phyloP scores from a whole-genome alignment of 2,888 invertebrate genomes.

The Polyploca ridens region DNA sequence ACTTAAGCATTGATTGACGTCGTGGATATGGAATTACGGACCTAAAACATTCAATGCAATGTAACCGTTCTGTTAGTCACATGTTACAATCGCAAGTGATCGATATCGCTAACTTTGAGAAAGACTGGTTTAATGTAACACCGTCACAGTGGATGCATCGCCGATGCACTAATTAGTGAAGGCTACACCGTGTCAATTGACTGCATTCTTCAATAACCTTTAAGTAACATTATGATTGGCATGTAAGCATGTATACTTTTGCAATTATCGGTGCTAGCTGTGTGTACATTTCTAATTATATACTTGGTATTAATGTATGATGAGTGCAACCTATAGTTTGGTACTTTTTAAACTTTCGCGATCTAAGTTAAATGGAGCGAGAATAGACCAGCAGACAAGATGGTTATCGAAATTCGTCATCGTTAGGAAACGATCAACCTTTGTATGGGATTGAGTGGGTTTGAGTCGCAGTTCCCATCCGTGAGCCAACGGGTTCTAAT shows the following conservation, averaged over 20 bases:
- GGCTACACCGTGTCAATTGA: neutral
- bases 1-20: too few relatives aligned
- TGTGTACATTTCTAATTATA: neutral
- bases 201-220: slow-evolving; percentile 8
- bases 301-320: neutral
- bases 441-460: too few relatives aligned
- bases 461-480: too few relatives aligned
- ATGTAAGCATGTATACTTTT: neutral
- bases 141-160: neutral
- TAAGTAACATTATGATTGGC: slow-evolving; percentile 3
- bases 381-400: too few relatives aligned
- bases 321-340: neutral
- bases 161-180: neutral
- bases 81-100: neutral
- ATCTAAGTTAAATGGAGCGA: too few relatives aligned
- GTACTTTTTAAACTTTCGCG: too few relatives aligned
- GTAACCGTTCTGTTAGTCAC: neutral
- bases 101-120: neutral
- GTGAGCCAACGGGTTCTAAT: too few relatives aligned
- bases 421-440: too few relatives aligned
- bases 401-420: too few relatives aligned
- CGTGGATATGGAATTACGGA: too few relatives aligned
- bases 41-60: too few relatives aligned
- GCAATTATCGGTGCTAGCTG: neutral
- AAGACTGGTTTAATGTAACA: neutral